These are phyloP conservation scores for Zaprionus davidi DNA, from an alignment of 1,140 invertebrate genomes.

Conservation along the genomic window DNA sequence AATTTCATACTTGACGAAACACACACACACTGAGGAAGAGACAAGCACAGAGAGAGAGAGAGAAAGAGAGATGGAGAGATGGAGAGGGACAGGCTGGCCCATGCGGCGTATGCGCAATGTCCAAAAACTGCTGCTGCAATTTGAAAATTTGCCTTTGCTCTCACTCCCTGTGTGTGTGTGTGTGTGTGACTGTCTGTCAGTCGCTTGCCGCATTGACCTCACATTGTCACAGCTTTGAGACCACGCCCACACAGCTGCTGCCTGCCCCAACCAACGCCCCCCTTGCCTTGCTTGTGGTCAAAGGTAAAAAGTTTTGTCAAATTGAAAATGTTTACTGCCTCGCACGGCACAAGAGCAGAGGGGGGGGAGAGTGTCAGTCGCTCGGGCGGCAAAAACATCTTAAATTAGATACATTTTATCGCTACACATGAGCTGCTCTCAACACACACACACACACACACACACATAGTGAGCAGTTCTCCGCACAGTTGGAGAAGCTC, in stretches of 20 bases:
- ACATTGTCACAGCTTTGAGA: conserved; percentile 62
- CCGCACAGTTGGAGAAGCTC: conserved; percentile 31
- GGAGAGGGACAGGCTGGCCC: not conserved
- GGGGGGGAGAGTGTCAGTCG: conserved; percentile 22
- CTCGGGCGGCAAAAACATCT: conserved; percentile 77
- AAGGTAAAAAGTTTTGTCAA: conserved; percentile 83
- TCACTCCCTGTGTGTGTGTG: conserved; percentile 3
- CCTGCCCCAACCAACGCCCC: not conserved
- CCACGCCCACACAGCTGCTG: conserved; percentile 26
- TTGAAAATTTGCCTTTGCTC: conserved; percentile 61
- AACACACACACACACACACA: conserved; percentile 20
- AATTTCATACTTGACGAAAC: conserved; percentile 79
- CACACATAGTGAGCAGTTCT: not conserved
- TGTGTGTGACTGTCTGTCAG: conserved; percentile 53
- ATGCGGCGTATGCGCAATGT: conserved; percentile 52
- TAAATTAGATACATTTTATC: conserved; percentile 82
- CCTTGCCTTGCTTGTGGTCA: conserved; percentile 54
- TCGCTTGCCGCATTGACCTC: conserved; percentile 75
- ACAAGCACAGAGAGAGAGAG: not conserved
- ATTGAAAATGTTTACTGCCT: conserved; percentile 82
- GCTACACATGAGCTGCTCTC: conserved; percentile 64
- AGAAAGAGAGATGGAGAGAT: not conserved
- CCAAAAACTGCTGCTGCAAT: conserved; percentile 59
- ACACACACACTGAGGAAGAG: conserved; percentile 20
- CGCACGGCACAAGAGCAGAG: conserved; percentile 10